Evolutionary conservation across 2,113 vertebrate species (phyloP), one percentile per base, ranked within the genome.

Genomic region (Ictidomys tridecemlineatus): DNA sequence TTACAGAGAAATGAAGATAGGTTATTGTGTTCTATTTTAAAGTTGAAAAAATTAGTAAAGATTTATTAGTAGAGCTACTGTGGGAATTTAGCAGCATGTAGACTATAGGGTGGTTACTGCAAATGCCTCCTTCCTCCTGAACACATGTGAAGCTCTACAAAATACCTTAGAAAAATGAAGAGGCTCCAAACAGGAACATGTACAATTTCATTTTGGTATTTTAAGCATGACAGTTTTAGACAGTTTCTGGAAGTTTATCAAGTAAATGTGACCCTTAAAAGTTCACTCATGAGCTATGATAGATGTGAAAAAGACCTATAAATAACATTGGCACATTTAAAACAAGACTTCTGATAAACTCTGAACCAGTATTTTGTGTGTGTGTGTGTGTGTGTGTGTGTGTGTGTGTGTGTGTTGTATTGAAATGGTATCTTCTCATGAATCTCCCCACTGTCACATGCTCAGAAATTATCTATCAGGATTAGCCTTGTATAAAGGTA

Each of bases 221-320:
- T 94, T 84, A 93, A 92, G 37, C 37, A n/a, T 67, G 53, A 53
- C 28, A 37, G 16, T 93, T 94, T 94, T 65, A 91, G 48, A 82
- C 14, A 87, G 24, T 61, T 85, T 56, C n/a, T 96, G 42, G 53
- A 89, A 79, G 63, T 91, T 93, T 97, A 76, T 89, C 88, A 93
- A 90, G 37, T 77, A 73, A 93, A 91, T 45, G 63, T 83, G 74
- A 83, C 69, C 76, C 65, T 61, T 39, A 92, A 65, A 93, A 89
- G 58, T 86, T 82, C 26, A 95, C 72, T 89, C 39, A 61, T 77
- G 42, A 89, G n/a, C 73, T 92, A 32, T 34, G 77, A 82, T 5
- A 94, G 65, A 37, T 79, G 22, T 78, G 84, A 85, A 69, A 74
- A 92, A 73, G 42, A 20, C 7, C 45, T 69, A 58, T 77, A 77